phyloP scores from a whole-genome alignment of 1,140 invertebrate species.

The Brachionus rotundiformis region DNA sequence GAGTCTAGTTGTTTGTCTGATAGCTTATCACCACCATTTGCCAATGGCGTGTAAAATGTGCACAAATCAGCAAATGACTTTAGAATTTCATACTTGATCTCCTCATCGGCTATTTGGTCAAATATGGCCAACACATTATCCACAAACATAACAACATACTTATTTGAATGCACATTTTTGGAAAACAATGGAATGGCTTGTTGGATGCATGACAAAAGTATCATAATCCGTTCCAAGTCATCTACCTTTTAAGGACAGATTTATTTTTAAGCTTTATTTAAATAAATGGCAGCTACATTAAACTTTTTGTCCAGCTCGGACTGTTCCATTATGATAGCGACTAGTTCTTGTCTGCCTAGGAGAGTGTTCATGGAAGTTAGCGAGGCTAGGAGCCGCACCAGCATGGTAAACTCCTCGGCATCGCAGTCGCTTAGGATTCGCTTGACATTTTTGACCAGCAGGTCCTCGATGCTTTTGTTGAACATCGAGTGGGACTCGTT shows the following conservation, averaged over 20 bases:
- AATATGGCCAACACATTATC: conserved; percentile 71
- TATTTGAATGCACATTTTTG: conserved; percentile 79
- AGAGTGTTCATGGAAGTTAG: conserved; percentile 75
- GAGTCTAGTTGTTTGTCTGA: conserved; percentile 67
- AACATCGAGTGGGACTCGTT: conserved; percentile 73
- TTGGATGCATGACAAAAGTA: conserved; percentile 45
- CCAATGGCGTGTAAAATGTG: conserved; percentile 70
- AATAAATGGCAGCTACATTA: conserved; percentile 69
- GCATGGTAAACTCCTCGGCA: conserved; percentile 83
- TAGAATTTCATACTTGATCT: conserved; percentile 77
- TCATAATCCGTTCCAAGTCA: conserved; percentile 76
- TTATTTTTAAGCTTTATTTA: conserved; percentile 26
- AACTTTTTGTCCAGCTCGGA: conserved; percentile 76
- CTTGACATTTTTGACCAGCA: conserved; percentile 79
- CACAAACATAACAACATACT: conserved; percentile 83
- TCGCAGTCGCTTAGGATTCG: conserved; percentile 73
- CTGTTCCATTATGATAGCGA: conserved; percentile 79
- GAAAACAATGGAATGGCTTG: conserved; percentile 43
- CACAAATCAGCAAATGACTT: conserved; percentile 84
- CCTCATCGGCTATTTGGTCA: conserved; percentile 12
- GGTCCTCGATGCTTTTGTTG: conserved; percentile 81
- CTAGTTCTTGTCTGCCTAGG: conserved; percentile 79
- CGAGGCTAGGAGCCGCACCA: conserved; percentile 80
- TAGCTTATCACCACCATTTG: conserved; percentile 73
- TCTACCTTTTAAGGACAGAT: conserved; percentile 62